Evolutionary conservation across 1,140 invertebrate genomes (phyloP), one percentile per base, ranked within the genome.

Genomic region (Drosophila simulans): DNA sequence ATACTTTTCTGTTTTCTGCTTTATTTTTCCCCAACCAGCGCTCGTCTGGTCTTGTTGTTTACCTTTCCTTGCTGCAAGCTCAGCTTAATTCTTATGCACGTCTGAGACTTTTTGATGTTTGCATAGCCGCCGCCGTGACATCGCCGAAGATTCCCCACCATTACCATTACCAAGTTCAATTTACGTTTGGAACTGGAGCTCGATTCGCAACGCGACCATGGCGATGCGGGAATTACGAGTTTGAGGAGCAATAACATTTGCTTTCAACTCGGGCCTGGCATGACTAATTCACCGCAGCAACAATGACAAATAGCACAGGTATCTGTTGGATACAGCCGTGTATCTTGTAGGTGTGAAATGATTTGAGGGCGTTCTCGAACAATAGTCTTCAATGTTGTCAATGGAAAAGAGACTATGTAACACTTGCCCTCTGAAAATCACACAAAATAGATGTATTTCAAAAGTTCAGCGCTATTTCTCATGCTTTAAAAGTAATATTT

Each of bases 41-140:
- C 54, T 12, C 39, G 35, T 15, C 48, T 15, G n/a, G 40, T 42
- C 40, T 42, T 42, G 40, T 25, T 84, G 75, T 86, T 78, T 85
- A 71, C 77, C 71, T 80, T 75, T 66, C 53, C 58, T 46, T 66
- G 73, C 72, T 80, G 63, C 83, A 71, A 86, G 69, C 65, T 75
- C 64, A 58, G 74, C 64, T 70, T 71, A 85, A 75, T 81, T 86
- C 77, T 77, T 77, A 80, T 82, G 77, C 80, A 81, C 69, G 68
- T 77, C 64, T 66, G 52, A 46, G 62, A 73, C 53, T 57, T 80
- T 64, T 71, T 62, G 52, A 65, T 79, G 43, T 43, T 55, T 58
- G 43, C 58, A 58, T 42, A 68, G 55, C 51, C 42, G 57, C 37
- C 42, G 51, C 73, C 69, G 55, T 78, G 57, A 35, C 46, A 45